Conservation (phyloP, 1,140 invertebrate genomes). For the Mycetomoellerius zeteki region DNA sequence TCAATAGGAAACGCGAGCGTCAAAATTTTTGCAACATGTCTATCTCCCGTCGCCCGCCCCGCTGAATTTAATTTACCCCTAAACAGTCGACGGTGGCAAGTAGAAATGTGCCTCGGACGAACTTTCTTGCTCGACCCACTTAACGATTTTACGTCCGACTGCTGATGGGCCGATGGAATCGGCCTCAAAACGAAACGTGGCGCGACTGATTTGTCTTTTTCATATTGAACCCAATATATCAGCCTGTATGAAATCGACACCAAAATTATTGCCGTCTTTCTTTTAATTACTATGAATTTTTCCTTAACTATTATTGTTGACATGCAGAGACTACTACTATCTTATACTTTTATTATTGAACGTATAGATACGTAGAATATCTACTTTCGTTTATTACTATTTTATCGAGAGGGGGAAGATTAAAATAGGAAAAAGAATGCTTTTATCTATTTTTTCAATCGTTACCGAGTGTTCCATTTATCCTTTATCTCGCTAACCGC, state of each 20-base stretch:
- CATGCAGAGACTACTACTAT: background rate
- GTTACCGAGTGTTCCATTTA: constrained; percentile 45
- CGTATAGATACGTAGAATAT: background rate
- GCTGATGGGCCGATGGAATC: constrained; percentile 63
- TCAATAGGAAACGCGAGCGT: constrained; percentile 25
- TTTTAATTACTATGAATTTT: background rate
- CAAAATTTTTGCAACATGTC: constrained; percentile 43
- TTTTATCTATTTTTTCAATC: constrained; percentile 33
- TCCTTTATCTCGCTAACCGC: constrained; percentile 30
- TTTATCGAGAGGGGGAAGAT: background rate
- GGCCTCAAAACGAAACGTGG: constrained; percentile 40
- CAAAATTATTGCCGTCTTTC: background rate
- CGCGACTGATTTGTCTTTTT: constrained; percentile 35
- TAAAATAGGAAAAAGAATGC: background rate
- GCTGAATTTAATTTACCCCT: constrained; percentile 54
- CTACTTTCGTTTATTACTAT: background rate
- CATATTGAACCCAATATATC: background rate
- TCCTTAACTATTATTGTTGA: background rate
- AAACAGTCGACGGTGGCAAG: constrained; percentile 38
- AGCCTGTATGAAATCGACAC: background rate
- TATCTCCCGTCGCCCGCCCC: background rate
- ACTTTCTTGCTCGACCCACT: constrained; percentile 75
- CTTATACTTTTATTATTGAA: background rate
- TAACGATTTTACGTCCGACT: constrained; percentile 80
- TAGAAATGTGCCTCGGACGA: constrained; percentile 37